Percentiles rank a stretch among this genome's conserved stretches.
Conservation (phyloP, 2,113 vertebrate species). For the Bujurquina vittata region DNA sequence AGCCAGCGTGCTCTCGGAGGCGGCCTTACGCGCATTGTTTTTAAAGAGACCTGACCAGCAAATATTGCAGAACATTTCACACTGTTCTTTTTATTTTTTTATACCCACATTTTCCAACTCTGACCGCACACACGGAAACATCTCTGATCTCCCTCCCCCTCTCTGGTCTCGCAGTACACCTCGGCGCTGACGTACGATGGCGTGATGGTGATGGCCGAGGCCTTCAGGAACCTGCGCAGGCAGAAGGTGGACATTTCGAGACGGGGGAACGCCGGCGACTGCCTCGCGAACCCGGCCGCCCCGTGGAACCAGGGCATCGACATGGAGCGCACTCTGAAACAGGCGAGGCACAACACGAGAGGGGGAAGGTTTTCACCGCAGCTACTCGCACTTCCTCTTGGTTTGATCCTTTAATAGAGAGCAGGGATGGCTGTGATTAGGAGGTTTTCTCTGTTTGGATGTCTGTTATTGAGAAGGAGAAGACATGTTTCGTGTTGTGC, state of each 20-base stretch:
- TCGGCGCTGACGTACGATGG: constrained; percentile 97
- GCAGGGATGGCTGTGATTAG: neutral
- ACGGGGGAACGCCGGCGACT: constrained; percentile 96
- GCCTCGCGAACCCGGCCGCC: constrained; percentile 95
- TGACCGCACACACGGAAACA: neutral
- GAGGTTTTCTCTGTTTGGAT: neutral
- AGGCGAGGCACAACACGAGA: constrained; percentile 32
- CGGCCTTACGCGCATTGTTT: neutral
- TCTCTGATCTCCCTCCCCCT: neutral
- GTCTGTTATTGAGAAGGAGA: neutral
- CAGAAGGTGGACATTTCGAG: constrained; percentile 98
- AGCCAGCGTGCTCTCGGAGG: constrained; percentile 4
- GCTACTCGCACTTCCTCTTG: neutral
- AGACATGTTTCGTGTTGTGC: neutral
- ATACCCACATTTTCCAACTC: neutral
- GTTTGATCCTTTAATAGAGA: neutral
- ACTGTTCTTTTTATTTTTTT: neutral
- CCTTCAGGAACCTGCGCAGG: constrained; percentile 93
- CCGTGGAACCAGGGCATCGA: constrained; percentile 95
- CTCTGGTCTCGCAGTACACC: constrained; percentile 86
- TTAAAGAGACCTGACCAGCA: constrained; percentile 40
- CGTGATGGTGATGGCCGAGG: constrained; percentile 99
- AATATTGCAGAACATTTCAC: constrained; percentile 41
- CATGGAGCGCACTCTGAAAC: constrained; percentile 72
- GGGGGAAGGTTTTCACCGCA: neutral